Percentiles rank a stretch among this genome's conserved stretches.
Conservation (phyloP, 2,888 invertebrate genomes). For the Caenorhabditis angaria region DNA sequence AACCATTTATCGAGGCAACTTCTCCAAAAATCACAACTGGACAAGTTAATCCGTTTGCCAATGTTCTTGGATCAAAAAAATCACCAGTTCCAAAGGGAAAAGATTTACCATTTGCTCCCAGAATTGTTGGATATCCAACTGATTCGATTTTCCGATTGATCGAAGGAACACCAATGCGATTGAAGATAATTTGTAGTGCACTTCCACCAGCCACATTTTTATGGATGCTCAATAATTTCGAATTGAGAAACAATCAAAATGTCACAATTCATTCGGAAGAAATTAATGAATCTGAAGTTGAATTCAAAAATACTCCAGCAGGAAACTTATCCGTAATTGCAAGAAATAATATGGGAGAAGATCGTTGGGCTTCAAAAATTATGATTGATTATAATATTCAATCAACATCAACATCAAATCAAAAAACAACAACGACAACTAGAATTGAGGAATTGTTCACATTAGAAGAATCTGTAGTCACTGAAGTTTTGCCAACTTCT, state of each 20-base stretch:
- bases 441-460: constrained; percentile 27
- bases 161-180: constrained; percentile 47
- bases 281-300: constrained; percentile 51
- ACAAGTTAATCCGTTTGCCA: constrained; percentile 30
- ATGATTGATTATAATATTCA: constrained; percentile 50
- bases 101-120: constrained; percentile 43
- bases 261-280: constrained; percentile 41
- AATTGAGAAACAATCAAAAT: constrained; percentile 48
- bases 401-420: constrained; percentile 14
- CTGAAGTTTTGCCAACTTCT: constrained; percentile 51
- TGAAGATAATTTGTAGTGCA: constrained; percentile 59
- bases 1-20: constrained; percentile 36
- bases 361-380: constrained; percentile 57
- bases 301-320: constrained; percentile 48
- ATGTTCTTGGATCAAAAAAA: constrained; percentile 30
- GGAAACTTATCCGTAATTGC: constrained; percentile 65
- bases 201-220: constrained; percentile 65
- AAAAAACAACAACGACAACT: constrained; percentile 10
- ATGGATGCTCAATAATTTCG: constrained; percentile 69
- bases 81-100: constrained; percentile 12
- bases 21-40: constrained; percentile 18
- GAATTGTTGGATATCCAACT: constrained; percentile 52
- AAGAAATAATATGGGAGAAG: constrained; percentile 60
- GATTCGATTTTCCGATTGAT: constrained; percentile 40
- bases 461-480: constrained; percentile 44